Percentiles rank a stretch among this genome's conserved stretches.
Conservation (phyloP, 2,888 invertebrate species). For the Eumerus sabulonum region DNA sequence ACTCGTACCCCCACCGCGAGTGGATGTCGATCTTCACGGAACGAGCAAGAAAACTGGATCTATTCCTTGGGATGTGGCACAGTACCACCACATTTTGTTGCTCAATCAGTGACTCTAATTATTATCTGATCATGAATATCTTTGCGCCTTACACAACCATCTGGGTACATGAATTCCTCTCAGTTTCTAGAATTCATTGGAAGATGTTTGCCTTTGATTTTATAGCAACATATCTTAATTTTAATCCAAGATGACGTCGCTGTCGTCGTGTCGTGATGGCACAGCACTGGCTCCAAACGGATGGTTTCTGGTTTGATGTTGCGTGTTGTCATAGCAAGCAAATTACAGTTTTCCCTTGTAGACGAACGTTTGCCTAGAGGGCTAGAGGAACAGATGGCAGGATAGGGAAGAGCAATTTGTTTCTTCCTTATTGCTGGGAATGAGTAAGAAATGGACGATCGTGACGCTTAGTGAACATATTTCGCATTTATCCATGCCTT, state of each 20-base stretch:
- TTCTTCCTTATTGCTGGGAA: too few species aligned
- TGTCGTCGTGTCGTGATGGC: slow-evolving; percentile 17
- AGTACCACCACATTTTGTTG: slow-evolving; percentile 42
- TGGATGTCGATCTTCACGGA: neutral
- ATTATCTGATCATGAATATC: slow-evolving; percentile 64
- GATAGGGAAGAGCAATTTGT: too few species aligned
- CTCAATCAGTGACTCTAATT: slow-evolving; percentile 61
- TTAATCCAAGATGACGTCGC: slow-evolving; percentile 24
- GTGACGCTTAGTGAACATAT: too few species aligned
- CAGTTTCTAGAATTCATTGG: neutral
- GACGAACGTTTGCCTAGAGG: too few species aligned
- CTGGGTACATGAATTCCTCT: neutral
- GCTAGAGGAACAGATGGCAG: too few species aligned
- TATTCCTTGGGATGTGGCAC: slow-evolving; percentile 27
- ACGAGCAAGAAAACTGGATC: slow-evolving; percentile 39
- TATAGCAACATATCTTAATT: slow-evolving; percentile 41
- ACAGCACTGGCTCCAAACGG: neutral
- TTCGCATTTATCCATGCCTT: too few species aligned
- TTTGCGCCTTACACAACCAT: slow-evolving; percentile 19
- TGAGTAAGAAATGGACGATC: too few species aligned
- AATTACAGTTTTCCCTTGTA: slow-evolving; percentile 44
- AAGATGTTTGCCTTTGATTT: slow-evolving; percentile 3
- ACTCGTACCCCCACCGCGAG: neutral
- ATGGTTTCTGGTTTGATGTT: slow-evolving; percentile 25
- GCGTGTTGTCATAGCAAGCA: slow-evolving; percentile 42